Percentiles rank a stretch among this genome's conserved stretches.
Evolutionary conservation across 2,888 invertebrate genomes (phyloP).

Genomic region (Harmothoe impar): DNA sequence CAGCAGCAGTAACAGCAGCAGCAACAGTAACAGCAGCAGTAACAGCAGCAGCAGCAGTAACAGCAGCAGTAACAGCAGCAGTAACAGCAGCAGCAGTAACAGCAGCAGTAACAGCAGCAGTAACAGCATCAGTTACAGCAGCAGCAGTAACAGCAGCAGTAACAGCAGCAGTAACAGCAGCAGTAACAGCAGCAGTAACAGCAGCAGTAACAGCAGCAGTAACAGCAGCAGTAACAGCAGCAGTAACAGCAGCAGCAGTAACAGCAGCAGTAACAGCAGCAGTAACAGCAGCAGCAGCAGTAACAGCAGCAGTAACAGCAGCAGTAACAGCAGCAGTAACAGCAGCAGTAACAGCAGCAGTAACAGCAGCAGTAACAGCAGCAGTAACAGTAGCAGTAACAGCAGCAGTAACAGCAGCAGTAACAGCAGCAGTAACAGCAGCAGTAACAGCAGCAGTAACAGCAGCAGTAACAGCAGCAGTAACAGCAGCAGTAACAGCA

Average conservation of each 20-base stretch:
- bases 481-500: too few relatives aligned
- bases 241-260: constrained; percentile 50
- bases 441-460: not conserved
- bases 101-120: not conserved
- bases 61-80: not conserved
- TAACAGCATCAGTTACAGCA: not conserved
- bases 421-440: not conserved
- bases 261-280: constrained; percentile 14
- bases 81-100: not conserved
- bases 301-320: constrained; percentile 32
- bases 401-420: not conserved
- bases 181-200: not conserved
- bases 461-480: not conserved
- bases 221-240: constrained; percentile 30
- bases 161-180: not conserved
- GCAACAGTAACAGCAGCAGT: too few relatives aligned
- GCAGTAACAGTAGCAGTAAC: not conserved
- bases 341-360: constrained; percentile 7
- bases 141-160: too few relatives aligned
- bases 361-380: not conserved
- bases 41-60: not conserved
- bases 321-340: constrained; percentile 32
- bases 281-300: constrained; percentile 30
- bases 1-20: too few relatives aligned
- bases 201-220: not conserved